Conservation (phyloP, 2,113 vertebrate species). For the Gymnorhina tibicen region DNA sequence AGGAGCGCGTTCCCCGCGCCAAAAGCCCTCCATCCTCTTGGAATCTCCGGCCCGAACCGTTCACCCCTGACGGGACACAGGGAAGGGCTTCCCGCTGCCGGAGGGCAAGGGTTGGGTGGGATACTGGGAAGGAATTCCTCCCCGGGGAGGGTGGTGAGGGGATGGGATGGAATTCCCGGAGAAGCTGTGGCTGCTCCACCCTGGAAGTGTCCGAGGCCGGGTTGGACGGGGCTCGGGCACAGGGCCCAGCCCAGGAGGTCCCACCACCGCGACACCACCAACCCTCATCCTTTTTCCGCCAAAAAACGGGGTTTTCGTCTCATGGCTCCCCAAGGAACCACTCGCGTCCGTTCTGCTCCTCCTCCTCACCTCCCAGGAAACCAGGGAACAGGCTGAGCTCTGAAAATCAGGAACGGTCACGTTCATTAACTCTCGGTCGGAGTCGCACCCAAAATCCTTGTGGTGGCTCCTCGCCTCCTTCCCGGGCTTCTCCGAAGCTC, state of each 20-base stretch:
- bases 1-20: fast-evolving
- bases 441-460: fast-evolving
- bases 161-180: neutral
- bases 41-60: neutral
- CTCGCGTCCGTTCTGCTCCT: neutral
- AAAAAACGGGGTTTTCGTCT: neutral
- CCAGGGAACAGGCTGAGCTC: neutral
- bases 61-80: neutral
- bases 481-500: neutral
- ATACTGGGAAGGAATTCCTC: neutral
- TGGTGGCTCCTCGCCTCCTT: neutral
- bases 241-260: neutral
- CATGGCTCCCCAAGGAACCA: neutral
- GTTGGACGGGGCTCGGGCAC: neutral
- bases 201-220: neutral
- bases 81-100: neutral
- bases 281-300: neutral
- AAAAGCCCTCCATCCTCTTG: neutral
- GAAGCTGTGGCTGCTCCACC: neutral
- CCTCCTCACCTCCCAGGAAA: neutral
- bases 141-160: neutral
- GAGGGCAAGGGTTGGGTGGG: no score
- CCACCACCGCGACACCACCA: fast-evolving
- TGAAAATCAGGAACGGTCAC: neutral
- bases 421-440: fast-evolving